Percentiles rank a stretch among this genome's conserved stretches.
Conservation (phyloP, 2,797 vertebrate species). For the Smutsia gigantea region DNA sequence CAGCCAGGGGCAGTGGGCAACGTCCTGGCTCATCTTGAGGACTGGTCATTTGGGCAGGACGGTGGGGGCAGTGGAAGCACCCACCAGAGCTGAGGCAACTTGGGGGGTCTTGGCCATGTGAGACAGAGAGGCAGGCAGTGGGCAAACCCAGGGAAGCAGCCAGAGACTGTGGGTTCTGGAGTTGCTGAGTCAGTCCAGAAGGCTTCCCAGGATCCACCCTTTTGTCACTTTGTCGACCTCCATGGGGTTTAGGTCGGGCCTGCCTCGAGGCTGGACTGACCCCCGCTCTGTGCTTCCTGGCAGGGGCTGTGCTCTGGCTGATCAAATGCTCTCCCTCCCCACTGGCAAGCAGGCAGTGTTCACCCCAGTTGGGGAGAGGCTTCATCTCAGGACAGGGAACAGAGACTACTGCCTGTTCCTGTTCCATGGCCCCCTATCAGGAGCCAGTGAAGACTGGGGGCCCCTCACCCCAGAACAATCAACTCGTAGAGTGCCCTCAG, state of each 20-base stretch:
- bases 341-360: not conserved
- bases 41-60: not conserved
- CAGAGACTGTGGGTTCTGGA: not conserved
- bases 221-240: not conserved
- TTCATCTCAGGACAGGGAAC: not conserved
- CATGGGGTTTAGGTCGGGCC: not conserved
- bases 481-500: not conserved
- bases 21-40: slow-evolving; percentile 64
- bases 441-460: not conserved
- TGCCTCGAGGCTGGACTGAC: not conserved
- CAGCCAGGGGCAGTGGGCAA: not conserved
- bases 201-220: not conserved
- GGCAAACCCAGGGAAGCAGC: not conserved
- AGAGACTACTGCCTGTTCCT: not conserved
- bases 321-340: not conserved
- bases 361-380: not conserved
- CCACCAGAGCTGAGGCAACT: too few species aligned
- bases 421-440: not conserved
- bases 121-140: not conserved
- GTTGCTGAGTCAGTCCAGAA: not conserved
- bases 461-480: not conserved
- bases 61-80: not conserved
- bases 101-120: not conserved
- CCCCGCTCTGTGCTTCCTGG: not conserved
- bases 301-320: not conserved